phyloP scores from a whole-genome alignment of 1,140 invertebrate species.

The Drosophila tsacasi region DNA sequence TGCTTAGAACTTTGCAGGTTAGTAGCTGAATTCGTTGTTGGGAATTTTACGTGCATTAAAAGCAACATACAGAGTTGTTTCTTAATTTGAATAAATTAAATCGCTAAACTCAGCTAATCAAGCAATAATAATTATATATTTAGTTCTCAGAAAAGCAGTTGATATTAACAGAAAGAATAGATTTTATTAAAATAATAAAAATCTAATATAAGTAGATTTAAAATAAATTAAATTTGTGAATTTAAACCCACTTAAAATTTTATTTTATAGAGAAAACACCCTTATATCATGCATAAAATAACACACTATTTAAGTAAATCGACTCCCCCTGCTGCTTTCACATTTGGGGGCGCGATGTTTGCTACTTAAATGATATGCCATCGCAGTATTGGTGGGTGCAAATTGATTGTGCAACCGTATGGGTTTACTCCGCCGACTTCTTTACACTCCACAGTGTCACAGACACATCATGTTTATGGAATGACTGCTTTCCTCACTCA shows the following conservation, averaged over 20 bases:
- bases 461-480: conserved; percentile 15
- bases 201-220: too few species aligned
- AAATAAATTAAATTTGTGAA: too few species aligned
- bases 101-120: too few species aligned
- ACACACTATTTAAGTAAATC: not conserved
- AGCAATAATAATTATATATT: too few species aligned
- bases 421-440: conserved; percentile 29
- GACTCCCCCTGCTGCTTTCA: conserved; percentile 26
- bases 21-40: not conserved
- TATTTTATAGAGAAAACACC: not conserved
- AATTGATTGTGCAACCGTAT: conserved; percentile 67
- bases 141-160: too few species aligned
- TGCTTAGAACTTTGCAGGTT: not conserved
- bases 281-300: not conserved
- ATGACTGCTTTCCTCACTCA: conserved; percentile 35
- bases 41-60: too few species aligned
- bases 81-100: too few species aligned
- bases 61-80: too few species aligned
- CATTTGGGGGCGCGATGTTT: conserved; percentile 49
- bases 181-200: too few species aligned
- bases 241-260: too few species aligned
- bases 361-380: conserved; percentile 75
- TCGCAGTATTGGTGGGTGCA: conserved; percentile 44
- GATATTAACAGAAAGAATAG: too few species aligned
- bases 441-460: conserved; percentile 23